Evolutionary conservation across 2,113 vertebrate genomes (phyloP).

Genomic region (Coryphaenoides rupestris): DNA sequence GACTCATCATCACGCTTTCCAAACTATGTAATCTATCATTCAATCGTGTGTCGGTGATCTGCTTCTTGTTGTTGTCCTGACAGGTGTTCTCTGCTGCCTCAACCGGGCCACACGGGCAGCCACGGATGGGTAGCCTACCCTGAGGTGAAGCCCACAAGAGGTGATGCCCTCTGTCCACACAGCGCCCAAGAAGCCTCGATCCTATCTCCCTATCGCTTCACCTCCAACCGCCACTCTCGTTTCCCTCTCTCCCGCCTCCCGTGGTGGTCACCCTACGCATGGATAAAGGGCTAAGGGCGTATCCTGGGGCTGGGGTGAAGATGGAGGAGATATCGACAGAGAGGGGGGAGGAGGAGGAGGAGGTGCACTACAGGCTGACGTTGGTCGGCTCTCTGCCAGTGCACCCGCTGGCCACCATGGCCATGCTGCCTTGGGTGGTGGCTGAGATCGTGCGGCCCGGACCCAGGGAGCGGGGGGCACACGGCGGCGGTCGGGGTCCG

Average conservation of each 20-base stretch:
- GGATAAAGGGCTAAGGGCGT: slow-evolving; percentile 1
- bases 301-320: neutral
- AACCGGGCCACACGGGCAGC: too few species aligned
- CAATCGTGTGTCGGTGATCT: neutral
- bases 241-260: slow-evolving; percentile 32
- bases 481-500: neutral
- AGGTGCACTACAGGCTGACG: slow-evolving; percentile 76
- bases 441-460: slow-evolving; percentile 78
- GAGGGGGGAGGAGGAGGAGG: slow-evolving; percentile 34
- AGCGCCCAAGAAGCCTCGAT: slow-evolving; percentile 15
- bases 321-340: slow-evolving; percentile 12
- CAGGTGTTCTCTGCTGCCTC: slow-evolving; percentile 3
- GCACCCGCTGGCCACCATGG: slow-evolving; percentile 86
- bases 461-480: slow-evolving; percentile 42
- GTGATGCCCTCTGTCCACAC: slow-evolving; percentile 4
- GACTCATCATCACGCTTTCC: neutral
- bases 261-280: neutral
- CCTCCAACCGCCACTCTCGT: slow-evolving; percentile 34
- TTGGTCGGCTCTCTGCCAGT: slow-evolving; percentile 82
- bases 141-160: slow-evolving; percentile 57
- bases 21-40: neutral
- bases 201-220: too few species aligned
- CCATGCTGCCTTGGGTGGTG: slow-evolving; percentile 95
- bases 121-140: slow-evolving; percentile 74
- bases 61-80: too few species aligned